Conservation (phyloP, 2,888 invertebrate genomes). For the Molorchus minor region DNA sequence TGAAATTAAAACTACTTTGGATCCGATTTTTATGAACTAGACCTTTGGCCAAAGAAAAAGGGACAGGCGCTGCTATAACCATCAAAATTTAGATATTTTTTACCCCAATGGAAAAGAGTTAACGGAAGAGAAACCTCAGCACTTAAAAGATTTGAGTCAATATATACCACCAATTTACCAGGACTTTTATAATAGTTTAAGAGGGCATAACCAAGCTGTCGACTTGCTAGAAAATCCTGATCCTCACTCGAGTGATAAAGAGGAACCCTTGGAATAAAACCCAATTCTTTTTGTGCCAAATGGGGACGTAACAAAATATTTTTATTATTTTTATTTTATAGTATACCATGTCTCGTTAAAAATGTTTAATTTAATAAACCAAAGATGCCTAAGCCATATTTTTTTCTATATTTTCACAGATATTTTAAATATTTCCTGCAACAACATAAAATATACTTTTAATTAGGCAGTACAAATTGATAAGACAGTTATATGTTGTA, state of each 20-base stretch:
- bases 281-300: neutral
- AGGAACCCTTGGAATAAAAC: neutral
- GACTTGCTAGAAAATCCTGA: constrained; percentile 2
- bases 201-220: neutral
- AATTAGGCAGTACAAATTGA: neutral
- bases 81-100: constrained; percentile 3
- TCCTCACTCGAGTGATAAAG: neutral
- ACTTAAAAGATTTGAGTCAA: constrained; percentile 3
- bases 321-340: neutral
- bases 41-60: neutral
- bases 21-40: constrained; percentile 1
- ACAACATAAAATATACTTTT: neutral
- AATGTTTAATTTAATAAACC: neutral
- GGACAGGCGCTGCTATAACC: neutral
- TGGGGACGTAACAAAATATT: no score
- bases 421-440: neutral
- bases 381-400: neutral
- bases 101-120: neutral
- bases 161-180: neutral
- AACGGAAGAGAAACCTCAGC: neutral
- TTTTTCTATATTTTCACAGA: neutral
- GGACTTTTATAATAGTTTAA: constrained; percentile 1
- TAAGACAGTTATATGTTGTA: neutral
- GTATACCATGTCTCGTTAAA: neutral
- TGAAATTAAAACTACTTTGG: neutral